Evolutionary conservation across 2,113 vertebrate genomes (phyloP).

Genomic region (rabbit (Oryctolagus cuniculus)): mOryCun1.1 NC_091434.1:116116001-116116500

Average conservation of each 20-base stretch:
- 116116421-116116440: no score
- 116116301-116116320: background rate
- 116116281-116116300: background rate
- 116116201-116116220: background rate
- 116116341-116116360: no score
- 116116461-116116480: no score
- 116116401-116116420: no score
- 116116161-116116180: background rate
- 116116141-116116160: background rate
- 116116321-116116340: no score
- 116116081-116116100: background rate
- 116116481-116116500: no score
- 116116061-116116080: background rate
- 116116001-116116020: background rate
- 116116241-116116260: background rate
- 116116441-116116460: no score
- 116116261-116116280: background rate
- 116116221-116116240: background rate
- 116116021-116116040: background rate
- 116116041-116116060: constrained; percentile 13
- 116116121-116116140: background rate
- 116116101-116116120: background rate
- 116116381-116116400: no score
- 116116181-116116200: background rate
- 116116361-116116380: no score